Base-by-base conservation (phyloP, 2,113 vertebrate species). In the Pangasianodon hypophthalmus region DNA sequence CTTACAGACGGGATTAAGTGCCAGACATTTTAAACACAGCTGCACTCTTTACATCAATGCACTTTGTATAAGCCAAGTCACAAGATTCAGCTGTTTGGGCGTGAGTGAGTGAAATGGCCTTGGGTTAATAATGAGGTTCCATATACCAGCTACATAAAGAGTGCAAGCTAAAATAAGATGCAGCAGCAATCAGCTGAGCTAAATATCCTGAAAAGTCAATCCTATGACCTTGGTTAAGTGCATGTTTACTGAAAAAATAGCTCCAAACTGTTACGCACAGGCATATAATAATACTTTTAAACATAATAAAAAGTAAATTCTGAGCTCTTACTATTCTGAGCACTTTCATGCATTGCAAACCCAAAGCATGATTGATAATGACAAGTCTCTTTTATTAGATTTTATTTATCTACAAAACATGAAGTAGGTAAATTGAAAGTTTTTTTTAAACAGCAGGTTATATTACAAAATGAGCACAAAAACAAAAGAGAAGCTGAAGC, bases 31-130 rank as follows among this genome's bases (percentile, higher is more conserved):
- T n/a, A 81, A 41, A 82, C n/a, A 60, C 29, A 60, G 69, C 52
- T 52, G 26, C 29, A 24, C n/a, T 62, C 44, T 77, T n/a, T 48
- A 64, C 18, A 54, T 9, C 50, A 58, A 58, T 32, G 18, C 11
- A 71, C 48, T 58, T 62, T n/a, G 87, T 95, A 96, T 94, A 93
- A 92, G 92, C 93, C 88, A 77, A 91, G 93, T 95, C 96, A 96
- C 94, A 95, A 95, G 95, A 95, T 92, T 88, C 86, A 89, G 92
- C 95, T 93, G 93, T 85, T 93, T 90, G 60, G 86, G 64, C 60
- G 81, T 87, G 88, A 37, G 87, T 56, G 90, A 93, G 88, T 86
- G 91, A 93, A 92, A 95, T 94, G 93, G 89, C 93, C 91, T 24
- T 54, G 90, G 89, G 93, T 90, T 85, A 92, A 93, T 95, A 94